Evolutionary conservation across 2,797 vertebrate species (phyloP).

Genomic region (Amblyraja radiata): DNA sequence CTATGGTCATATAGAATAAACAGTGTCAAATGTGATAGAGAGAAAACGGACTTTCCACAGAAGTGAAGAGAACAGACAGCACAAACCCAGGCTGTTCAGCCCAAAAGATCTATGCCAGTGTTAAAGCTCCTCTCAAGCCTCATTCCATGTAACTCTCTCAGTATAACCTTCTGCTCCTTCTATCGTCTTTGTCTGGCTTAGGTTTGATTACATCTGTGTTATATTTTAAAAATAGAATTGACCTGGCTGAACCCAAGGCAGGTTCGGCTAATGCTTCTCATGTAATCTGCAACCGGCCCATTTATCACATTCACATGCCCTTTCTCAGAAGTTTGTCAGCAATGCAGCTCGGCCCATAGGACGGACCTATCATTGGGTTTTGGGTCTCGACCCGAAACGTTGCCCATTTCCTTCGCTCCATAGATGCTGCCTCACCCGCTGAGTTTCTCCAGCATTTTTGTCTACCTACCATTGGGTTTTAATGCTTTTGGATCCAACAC

Average conservation of each 20-base stretch:
- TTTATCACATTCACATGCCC: not conserved
- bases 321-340: not conserved
- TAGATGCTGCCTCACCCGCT: too few relatives aligned
- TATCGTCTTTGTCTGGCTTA: not conserved
- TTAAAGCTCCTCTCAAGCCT: not conserved
- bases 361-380: not conserved
- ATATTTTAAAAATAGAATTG: not conserved
- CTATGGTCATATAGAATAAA: not conserved
- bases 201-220: not conserved
- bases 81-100: not conserved
- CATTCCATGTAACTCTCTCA: not conserved
- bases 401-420: too few relatives aligned
- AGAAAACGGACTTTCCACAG: not conserved
- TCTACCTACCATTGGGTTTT: not conserved
- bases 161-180: not conserved
- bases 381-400: not conserved
- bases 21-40: not conserved
- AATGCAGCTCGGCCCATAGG: not conserved
- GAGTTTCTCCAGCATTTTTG: too few relatives aligned
- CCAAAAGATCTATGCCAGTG: not conserved
- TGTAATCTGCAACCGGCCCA: not conserved
- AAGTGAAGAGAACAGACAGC: not conserved
- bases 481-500: not conserved
- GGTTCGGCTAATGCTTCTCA: not conserved
- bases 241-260: not conserved